Percentiles rank a stretch among this genome's conserved stretches.
Conservation (phyloP, 53 echinoderm and acorn worm genomes). For the Mesocentrotus franciscanus region DNA sequence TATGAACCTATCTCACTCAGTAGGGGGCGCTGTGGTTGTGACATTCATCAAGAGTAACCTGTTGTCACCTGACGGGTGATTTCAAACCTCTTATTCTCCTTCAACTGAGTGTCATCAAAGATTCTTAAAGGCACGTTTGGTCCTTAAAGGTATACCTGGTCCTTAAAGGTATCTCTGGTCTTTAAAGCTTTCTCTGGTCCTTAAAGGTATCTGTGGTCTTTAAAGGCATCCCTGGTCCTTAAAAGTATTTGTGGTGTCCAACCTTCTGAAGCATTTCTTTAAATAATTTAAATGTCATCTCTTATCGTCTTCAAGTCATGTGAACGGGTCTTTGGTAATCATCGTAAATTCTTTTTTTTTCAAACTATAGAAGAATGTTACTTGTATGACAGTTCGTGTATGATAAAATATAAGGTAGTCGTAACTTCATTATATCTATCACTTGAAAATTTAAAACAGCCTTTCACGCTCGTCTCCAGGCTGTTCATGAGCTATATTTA, state of each 20-base stretch:
- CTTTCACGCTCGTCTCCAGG: not conserved
- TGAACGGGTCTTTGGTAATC: too few relatives aligned
- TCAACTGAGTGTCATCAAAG: not conserved
- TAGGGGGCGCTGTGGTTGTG: conserved; percentile 60
- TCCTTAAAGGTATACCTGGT: too few relatives aligned
- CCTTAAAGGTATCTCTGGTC: too few relatives aligned
- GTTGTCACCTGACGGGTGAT: conserved; percentile 43
- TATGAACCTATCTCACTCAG: conserved; percentile 37
- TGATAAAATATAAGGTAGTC: not conserved
- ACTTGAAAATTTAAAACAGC: not conserved
- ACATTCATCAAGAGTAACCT: conserved; percentile 35
- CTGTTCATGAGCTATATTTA: not conserved
- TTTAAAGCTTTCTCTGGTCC: too few relatives aligned
- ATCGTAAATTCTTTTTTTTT: too few relatives aligned
- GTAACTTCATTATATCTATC: not conserved
- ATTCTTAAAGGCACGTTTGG: too few relatives aligned
- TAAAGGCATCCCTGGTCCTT: not conserved
- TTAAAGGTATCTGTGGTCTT: too few relatives aligned
- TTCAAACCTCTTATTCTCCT: conserved; percentile 16
- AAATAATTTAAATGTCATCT: not conserved
- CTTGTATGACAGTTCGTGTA: not conserved
- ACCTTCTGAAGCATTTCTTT: not conserved
- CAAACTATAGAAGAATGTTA: too few relatives aligned
- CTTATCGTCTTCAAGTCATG: not conserved
- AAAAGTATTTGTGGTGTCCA: not conserved